Evolutionary conservation across 92 coral and sea anemone genomes (phyloP), one percentile per base, ranked within the genome.

Genomic region (Epizoanthus stellaris): DNA sequence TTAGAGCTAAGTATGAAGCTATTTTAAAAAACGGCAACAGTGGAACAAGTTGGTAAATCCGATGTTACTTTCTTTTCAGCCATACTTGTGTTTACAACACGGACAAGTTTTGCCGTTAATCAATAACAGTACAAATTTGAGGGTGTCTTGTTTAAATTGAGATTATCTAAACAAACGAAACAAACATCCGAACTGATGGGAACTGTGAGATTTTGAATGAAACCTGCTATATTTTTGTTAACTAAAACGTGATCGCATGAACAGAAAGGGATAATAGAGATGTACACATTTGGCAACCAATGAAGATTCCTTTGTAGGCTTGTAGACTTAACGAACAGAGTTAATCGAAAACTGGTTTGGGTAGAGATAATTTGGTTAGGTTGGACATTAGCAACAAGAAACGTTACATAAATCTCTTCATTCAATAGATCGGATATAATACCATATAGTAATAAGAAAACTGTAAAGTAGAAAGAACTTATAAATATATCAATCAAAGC

Each of bases 401-500:
- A 10, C 56, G 11, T 49, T 49, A 8, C 56, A 49, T 1, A 52
- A 9, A 9, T 52, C 56, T 6, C 10, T 52, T 52, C 3, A 52
- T 52, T 52, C 66, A 56, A 40, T 14, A 36, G 73, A 7, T 68
- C 4, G 40, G 43, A 68, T n/a, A 68, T 68, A 3, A 15, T 17
- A 10, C 14, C 47, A 43, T 14, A 42, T 20, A 39, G n/a, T 10
- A 1, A 36, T n/a, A n/a, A 79, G 8, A 60, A 77, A 77, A 36
- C 21, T 2, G 9, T 61, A 3, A 4, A 14, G 47, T 40, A 42
- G 0, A 17, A 36, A 63, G 20, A 45, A 0, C 71, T 79, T 25
- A 23, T 61, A 79, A 47, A 62, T 63, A 79, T 11, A 63, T 63
- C 59, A 79, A 79, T 20, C 83, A 79, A 19, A 39, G 14, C 42